Evolutionary conservation across 2,888 invertebrate species (phyloP), one percentile per base, ranked within the genome.

Genomic region (Oasisia sp.): DNA sequence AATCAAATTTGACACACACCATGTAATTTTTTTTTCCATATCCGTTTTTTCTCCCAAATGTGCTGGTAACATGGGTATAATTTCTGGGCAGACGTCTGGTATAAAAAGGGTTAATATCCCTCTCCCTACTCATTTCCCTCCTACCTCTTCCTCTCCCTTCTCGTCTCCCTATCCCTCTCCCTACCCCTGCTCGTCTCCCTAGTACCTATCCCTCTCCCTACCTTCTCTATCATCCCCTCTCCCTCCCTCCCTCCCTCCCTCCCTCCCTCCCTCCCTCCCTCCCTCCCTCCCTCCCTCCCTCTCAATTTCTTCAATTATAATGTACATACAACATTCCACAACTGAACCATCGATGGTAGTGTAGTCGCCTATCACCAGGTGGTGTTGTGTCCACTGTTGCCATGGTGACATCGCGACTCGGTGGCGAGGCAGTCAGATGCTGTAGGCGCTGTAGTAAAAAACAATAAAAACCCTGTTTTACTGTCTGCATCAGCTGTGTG

Each of bases 171-270:
- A n/a, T 90, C 92, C 32, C 90, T 50, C 56, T 7, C 44, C 56
- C 19, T 3, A 4, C 56, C 38, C 90, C 90, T 32, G 44, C 56
- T 56, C 32, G 45, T 38, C n/a, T 32, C 27, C 92, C 90, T 56
- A 7, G 50, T 44, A 32, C 38, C 89, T 38, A n/a, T 50, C 50
- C 45, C 89, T 19, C 32, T 89, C 90, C 32, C 56, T 91, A 9
- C 38, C 50, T 7, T 32, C 91, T 50, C 91, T 92, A 91, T 45
- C 9, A 44, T 90, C n/a, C 38, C n/a, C n/a, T 27, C 92, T 92
- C 32, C 91, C 56, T 32, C 14, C 45, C 45, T 91, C 91, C 32
- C 27, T 9, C 38, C 91, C 32, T 44, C 45, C 45, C 50, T 50
- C 50, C 50, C 8, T 50, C 5, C 50, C 8, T 50, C 50, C 50